Conservation (phyloP, 1,140 invertebrate species). For the Procambarus virginalis region DNA sequence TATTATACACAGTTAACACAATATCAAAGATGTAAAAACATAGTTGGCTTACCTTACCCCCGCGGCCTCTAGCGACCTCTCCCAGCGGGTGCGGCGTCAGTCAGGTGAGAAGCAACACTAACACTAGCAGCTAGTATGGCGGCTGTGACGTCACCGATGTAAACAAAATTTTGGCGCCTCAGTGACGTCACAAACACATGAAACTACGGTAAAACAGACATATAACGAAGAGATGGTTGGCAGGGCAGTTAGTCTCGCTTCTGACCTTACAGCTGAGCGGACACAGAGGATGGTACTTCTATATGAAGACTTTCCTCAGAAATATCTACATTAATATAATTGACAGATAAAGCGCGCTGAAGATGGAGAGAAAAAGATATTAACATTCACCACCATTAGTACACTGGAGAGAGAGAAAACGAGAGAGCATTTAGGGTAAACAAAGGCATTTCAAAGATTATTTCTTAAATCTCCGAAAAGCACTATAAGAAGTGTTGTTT, state of each 20-base stretch:
- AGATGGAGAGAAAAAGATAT: not conserved
- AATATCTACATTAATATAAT: not conserved
- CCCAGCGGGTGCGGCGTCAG: slow-evolving; percentile 2
- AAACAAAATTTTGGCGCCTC: slow-evolving; percentile 7
- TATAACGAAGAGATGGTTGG: not conserved
- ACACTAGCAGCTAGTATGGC: slow-evolving; percentile 14
- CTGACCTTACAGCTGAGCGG: slow-evolving; percentile 7
- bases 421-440: not conserved
- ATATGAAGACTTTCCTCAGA: slow-evolving; percentile 39
- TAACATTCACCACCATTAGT: not conserved
- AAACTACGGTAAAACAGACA: slow-evolving; percentile 28
- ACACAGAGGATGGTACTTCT: slow-evolving; percentile 28
- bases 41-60: slow-evolving; percentile 24
- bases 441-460: not conserved
- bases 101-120: slow-evolving; percentile 14
- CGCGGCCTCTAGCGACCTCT: not conserved
- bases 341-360: slow-evolving; percentile 5
- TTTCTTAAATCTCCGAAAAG: not conserved
- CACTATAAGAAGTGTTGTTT: not conserved
- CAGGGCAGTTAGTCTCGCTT: slow-evolving; percentile 41
- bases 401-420: not conserved
- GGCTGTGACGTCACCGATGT: slow-evolving; percentile 22
- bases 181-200: slow-evolving; percentile 35
- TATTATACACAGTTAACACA: not conserved
- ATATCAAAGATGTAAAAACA: not conserved